Evolutionary conservation across 2,888 invertebrate species (phyloP), one percentile per base, ranked within the genome.

Genomic region (Dorcus parallelipipedus): DNA sequence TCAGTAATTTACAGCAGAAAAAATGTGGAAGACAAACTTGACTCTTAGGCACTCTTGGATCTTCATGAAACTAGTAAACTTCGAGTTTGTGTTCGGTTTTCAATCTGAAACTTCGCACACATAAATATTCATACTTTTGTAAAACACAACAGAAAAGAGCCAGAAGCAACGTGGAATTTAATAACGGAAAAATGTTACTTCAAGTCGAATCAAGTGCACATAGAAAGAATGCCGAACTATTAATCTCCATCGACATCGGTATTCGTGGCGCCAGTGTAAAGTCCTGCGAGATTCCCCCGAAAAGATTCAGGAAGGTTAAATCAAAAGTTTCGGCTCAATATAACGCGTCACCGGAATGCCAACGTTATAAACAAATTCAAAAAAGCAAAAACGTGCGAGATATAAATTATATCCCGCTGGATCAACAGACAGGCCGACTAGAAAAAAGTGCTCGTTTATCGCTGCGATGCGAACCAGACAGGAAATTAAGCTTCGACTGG

Each of bases 401-500:
- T 54, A 62, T 62, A 59, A 62, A 62, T 62, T 60, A 60, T 58
- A 51, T 53, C 57, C 57, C 55, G 60, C 59, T 56, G 60, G 58
- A 57, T 60, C 58, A 56, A 60, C 57, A 58, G 60, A 59, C 60
- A 60, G 58, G 50, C 56, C 45, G 49, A 54, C 54, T 58, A 54
- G 55, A 61, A 58, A 63, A 61, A 45, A 9, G 9, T 9, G n/a
- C 17, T 20, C 45, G 45, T 45, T 45, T 45, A 45, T 45, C 45
- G 45, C 45, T 20, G 9, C 45, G 45, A 45, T 41, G 49, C 54
- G 59, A 54, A 58, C 49, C 57, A 59, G 62, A 65, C 68, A 67
- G 68, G 68, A 68, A 68, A 68, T 68, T 68, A 67, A 68, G 66
- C 66, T 56, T 61, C 63, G 64, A 62, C 64, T 62, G 61, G 64